Evolutionary conservation across 2,888 invertebrate genomes (phyloP).

Genomic region (Ophioninae sp.): DNA sequence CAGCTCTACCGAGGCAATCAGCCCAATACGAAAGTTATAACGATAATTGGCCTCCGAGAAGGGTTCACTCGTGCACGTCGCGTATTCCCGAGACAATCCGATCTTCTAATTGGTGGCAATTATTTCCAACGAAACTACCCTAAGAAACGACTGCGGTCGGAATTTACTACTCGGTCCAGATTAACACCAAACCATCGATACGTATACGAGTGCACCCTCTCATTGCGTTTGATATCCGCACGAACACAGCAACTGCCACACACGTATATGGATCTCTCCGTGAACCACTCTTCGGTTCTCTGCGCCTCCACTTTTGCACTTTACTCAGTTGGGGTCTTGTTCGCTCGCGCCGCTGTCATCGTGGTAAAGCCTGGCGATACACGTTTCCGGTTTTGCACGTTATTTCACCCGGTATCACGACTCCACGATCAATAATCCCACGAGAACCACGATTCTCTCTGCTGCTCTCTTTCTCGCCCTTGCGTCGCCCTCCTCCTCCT

Average conservation of each 20-base stretch:
- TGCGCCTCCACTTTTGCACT: slow-evolving; percentile 24
- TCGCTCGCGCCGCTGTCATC: slow-evolving; percentile 43
- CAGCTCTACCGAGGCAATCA: not conserved
- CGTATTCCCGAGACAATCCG: not conserved
- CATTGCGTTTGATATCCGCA: not conserved
- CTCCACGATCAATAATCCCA: slow-evolving; percentile 56
- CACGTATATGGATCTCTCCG: not conserved
- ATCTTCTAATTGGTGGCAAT: not conserved
- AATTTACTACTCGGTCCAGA: not conserved
- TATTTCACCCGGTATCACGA: slow-evolving; percentile 54
- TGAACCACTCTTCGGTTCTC: not conserved
- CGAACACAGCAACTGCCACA: not conserved
- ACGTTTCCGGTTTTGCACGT: slow-evolving; percentile 60
- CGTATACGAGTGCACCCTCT: not conserved
- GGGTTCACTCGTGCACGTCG: not conserved
- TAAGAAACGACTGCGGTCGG: not conserved
- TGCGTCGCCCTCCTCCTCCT: not conserved
- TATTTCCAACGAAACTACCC: not conserved
- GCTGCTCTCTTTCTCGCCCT: slow-evolving; percentile 5
- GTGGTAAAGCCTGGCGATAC: slow-evolving; percentile 45
- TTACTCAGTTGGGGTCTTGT: slow-evolving; percentile 7
- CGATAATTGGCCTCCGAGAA: not conserved
- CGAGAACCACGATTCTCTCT: slow-evolving; percentile 33
- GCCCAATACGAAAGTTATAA: not conserved
- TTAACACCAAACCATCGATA: not conserved